Conservation (phyloP, 2,797 vertebrate genomes). For the Carduelis carduelis region DNA sequence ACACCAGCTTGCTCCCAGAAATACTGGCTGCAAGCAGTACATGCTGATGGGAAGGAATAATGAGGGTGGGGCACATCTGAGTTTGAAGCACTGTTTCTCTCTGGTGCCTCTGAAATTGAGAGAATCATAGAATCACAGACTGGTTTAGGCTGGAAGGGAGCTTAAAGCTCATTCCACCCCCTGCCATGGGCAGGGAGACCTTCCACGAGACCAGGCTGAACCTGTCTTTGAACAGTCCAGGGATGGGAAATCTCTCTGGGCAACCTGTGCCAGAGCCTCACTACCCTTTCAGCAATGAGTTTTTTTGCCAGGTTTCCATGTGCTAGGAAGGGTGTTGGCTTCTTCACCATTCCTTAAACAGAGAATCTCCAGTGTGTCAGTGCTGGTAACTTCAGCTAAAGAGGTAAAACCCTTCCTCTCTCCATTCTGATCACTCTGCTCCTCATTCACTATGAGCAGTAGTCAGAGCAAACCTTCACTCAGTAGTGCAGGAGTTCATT, state of each 20-base stretch:
- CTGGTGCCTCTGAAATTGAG: neutral
- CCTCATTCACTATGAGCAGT: neutral
- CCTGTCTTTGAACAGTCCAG: neutral
- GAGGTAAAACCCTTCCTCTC: neutral
- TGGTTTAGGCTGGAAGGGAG: neutral
- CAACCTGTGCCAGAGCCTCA: neutral
- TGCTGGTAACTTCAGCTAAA: neutral
- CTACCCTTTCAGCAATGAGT: neutral
- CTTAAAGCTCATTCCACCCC: neutral
- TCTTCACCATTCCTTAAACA: neutral
- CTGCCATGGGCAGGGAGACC: neutral
- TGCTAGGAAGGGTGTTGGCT: neutral
- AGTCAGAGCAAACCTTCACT: neutral
- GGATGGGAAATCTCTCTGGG: neutral
- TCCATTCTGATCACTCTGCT: neutral
- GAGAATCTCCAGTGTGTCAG: neutral
- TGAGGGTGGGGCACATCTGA: neutral
- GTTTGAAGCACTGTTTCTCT: neutral
- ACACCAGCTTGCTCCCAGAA: neutral
- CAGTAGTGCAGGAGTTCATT: neutral
- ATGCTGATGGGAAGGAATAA: neutral
- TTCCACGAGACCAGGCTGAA: neutral
- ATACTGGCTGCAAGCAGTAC: neutral
- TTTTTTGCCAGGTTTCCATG: neutral
- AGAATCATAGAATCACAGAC: neutral